Evolutionary conservation across 2,113 vertebrate species (phyloP).

Genomic region (Anarhynchus alexandrinus): DNA sequence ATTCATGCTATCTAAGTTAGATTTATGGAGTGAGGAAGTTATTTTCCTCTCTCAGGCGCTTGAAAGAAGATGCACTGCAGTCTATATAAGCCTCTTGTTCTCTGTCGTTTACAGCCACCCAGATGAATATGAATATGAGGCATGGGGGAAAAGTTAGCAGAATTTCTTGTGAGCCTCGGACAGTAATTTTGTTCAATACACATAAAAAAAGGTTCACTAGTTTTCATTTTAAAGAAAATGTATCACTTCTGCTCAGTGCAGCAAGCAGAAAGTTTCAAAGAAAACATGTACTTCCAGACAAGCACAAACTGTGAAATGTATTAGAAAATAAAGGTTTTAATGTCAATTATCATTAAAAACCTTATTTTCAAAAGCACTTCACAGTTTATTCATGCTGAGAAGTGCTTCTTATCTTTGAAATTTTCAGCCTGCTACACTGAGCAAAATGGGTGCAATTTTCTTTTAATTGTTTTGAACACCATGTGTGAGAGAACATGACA

Average conservation of each 20-base stretch:
- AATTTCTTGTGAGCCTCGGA: not conserved
- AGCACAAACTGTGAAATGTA: conserved; percentile 58
- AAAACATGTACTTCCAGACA: conserved; percentile 14
- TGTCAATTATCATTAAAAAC: conserved; percentile 65
- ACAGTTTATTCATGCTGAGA: conserved; percentile 63
- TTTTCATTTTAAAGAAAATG: conserved; percentile 17
- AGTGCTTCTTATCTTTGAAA: conserved; percentile 61
- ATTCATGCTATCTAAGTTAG: not conserved
- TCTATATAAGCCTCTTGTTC: not conserved
- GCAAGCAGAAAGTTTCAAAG: conserved; percentile 44
- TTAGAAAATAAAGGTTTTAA: conserved; percentile 68
- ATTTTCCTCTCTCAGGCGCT: not conserved
- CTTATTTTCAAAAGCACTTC: conserved; percentile 65
- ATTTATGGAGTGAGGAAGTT: conserved; percentile 6
- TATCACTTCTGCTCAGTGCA: conserved; percentile 10
- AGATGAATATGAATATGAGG: conserved; percentile 8
- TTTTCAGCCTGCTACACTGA: conserved; percentile 57
- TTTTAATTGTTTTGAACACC: conserved; percentile 68
- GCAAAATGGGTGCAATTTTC: conserved; percentile 69
- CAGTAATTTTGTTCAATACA: not conserved
- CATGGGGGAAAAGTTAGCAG: not conserved
- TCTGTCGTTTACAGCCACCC: not conserved
- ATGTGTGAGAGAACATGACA: conserved; percentile 66
- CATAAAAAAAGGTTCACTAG: not conserved
- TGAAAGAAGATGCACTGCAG: not conserved